A percentile compares a stretch with the other conserved stretches of the same genome.
These are phyloP conservation scores for Dasypolia templi DNA, from an alignment of 2,888 invertebrate genomes.

Conservation along the genomic window DNA sequence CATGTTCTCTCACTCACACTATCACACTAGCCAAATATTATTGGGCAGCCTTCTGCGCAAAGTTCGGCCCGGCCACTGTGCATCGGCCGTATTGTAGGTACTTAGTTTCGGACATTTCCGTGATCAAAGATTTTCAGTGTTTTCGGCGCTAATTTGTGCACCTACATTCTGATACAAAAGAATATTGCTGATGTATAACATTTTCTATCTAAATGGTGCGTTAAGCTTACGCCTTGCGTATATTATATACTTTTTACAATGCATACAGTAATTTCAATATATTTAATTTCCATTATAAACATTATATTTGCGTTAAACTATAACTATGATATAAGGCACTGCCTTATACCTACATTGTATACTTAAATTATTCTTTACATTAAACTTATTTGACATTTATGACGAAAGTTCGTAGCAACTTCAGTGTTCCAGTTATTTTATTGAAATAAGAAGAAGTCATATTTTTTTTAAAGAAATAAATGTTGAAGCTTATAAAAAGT, in stretches of 20 bases:
- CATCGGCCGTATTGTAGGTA: background rate
- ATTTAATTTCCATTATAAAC: constrained; percentile 45
- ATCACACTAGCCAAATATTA: background rate
- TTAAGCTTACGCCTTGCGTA: constrained; percentile 53
- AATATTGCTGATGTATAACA: constrained; percentile 42
- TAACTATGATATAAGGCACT: constrained; percentile 81
- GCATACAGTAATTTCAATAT: constrained; percentile 51
- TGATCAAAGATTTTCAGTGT: constrained; percentile 12
- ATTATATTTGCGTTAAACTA: constrained; percentile 59
- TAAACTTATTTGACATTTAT: constrained; percentile 42
- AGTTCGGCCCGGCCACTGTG: background rate
- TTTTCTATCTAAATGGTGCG: constrained; percentile 43
- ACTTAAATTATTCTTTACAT: constrained; percentile 44
- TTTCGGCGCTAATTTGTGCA: constrained; percentile 36
- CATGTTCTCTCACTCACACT: background rate
- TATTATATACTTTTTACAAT: constrained; percentile 47
- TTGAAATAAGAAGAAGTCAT: background rate
- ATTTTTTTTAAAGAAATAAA: background rate
- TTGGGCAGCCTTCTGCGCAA: background rate
- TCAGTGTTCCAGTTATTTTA: constrained; percentile 12
- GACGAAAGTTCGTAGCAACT: constrained; percentile 36
- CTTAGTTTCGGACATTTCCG: background rate
- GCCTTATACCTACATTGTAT: constrained; percentile 73
- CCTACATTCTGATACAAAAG: constrained; percentile 43
- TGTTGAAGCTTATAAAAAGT: too few species aligned